Evolutionary conservation across 35 echinoderm and acorn worm species (phyloP), one percentile per base, ranked within the genome.

Genomic region (Ophioderma brevispina): DNA sequence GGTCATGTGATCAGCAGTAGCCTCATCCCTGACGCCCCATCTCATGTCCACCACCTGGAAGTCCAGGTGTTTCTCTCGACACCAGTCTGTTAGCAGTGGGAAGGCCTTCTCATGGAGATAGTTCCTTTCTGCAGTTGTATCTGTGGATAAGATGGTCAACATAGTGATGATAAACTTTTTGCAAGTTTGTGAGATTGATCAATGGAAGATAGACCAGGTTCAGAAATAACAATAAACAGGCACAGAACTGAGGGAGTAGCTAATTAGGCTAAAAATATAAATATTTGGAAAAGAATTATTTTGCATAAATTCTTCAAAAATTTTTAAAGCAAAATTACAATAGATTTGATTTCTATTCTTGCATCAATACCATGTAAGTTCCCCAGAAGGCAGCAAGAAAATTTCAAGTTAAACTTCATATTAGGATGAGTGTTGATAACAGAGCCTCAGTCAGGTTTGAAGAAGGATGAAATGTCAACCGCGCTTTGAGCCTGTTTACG

Each of bases 1-100:
- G 17, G 92, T 94, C 81, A 94, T 92, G 81, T 98, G 96, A 52
- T 94, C 92, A 56, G 90, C 90, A 0, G 89, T 92, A 0, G 92
- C 96, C 40, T 94, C 92, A 82, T 98, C 96, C 28, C 87, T 78
- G 18, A 98, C 92, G 32, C 96, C 96, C 96, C 96, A 98, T 84
- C 96, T 86, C 96, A 98, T 98, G 42, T 98, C 96, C 14, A 98
- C 96, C 33, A 98, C 76, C 86, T 98, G 96, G 56, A 94, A 98
- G 39, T 98, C 96, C 28, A 94, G 43, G 33, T 94, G 92, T 55
- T 92, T 75, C 36, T 90, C 59, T 37, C 55, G 80, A 86, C 96
- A 98, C 92, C 92, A 98, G 49, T 94, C 85, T 50, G 85, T 88
- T 33, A 98, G 55, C 35, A 52, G 79, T 6, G 89, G 85, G 39